Conservation (phyloP, 53 echinoderm and acorn worm species). For the Crossaster papposus region DNA sequence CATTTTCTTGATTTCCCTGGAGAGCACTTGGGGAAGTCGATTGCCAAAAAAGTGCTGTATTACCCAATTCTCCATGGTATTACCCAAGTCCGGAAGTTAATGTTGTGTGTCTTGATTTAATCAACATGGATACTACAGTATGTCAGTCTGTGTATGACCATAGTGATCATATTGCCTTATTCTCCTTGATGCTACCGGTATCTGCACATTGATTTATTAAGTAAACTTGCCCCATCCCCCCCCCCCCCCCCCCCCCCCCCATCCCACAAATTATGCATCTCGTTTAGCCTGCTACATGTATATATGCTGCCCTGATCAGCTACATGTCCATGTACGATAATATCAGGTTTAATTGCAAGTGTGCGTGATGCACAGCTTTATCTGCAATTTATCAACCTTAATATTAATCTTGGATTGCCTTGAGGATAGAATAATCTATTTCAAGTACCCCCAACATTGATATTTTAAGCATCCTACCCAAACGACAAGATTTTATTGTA, state of each 20-base stretch:
- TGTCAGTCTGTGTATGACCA: slow-evolving; percentile 1
- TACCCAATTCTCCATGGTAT: too few species aligned
- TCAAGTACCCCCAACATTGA: background rate
- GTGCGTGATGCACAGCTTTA: slow-evolving; percentile 7
- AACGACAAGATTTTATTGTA: slow-evolving; percentile 1
- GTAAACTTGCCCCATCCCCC: slow-evolving; percentile 1
- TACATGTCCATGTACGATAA: too few species aligned
- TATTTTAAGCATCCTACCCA: slow-evolving; percentile 20
- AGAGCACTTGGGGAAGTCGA: background rate
- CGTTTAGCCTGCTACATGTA: background rate
- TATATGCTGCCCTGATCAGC: background rate
- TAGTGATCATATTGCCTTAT: background rate
- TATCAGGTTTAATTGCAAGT: background rate
- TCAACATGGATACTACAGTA: slow-evolving; percentile 2
- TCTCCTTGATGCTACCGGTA: background rate
- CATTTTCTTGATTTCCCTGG: slow-evolving; percentile 46
- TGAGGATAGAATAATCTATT: slow-evolving; percentile 17
- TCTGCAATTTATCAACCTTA: slow-evolving; percentile 35
- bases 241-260: background rate
- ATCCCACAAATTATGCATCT: background rate
- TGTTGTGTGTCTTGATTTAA: slow-evolving; percentile 29
- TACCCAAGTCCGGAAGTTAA: background rate
- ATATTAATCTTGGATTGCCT: slow-evolving; percentile 10
- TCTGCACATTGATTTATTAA: background rate
- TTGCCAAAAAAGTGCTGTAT: background rate